Base-by-base conservation (phyloP, 64 coral and sea anemone species). In the Acropora tenuis region DNA sequence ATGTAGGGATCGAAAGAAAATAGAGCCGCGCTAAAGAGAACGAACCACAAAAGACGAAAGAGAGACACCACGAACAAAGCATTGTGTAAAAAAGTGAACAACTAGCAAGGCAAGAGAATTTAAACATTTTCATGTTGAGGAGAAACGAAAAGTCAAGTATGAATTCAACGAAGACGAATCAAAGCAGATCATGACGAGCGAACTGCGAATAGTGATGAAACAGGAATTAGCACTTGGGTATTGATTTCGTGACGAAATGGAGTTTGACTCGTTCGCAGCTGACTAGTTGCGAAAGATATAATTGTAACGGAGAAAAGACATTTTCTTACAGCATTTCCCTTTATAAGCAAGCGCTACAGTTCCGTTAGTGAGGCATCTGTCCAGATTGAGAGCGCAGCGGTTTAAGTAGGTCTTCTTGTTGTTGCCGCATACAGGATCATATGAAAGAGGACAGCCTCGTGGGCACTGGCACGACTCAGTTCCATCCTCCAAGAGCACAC, bases 241-340 rank as follows among this genome's bases (percentile, higher is more conserved):
- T 30, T 30, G 0, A 30, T 30, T 30, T 30, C 30, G 30, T 0
- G 30, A 30, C 0, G 30, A 30, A 30, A 30, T 30, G 30, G 30
- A 30, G 30, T 30, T 30, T 30, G 30, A 30, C 30, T 30, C 30
- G 30, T 30, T 7, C 1, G 52, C 6, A 4, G 52, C 5, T 10
- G 10, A 55, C 52, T 7, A 55, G 5, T 55, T 10, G 52, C 1
- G 19, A 2, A 71, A 50, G 9, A 49, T 2, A 20, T 4, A 47
- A 30, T 71, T 2, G 50, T 48, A 4, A 48, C 0, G 20, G 17
- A n/a, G 8, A 17, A 8, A 84, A 9, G 6, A 2, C 50, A 17
- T 49, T 20, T 68, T 93, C 96, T 93, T 94, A 99, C 97, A 88
- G 68, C 94, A 95, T 74, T 58, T 77, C 66, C 94, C 94, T 81